phyloP scores from a whole-genome alignment of 1,140 invertebrate species.

The Bombus consobrinus region DNA sequence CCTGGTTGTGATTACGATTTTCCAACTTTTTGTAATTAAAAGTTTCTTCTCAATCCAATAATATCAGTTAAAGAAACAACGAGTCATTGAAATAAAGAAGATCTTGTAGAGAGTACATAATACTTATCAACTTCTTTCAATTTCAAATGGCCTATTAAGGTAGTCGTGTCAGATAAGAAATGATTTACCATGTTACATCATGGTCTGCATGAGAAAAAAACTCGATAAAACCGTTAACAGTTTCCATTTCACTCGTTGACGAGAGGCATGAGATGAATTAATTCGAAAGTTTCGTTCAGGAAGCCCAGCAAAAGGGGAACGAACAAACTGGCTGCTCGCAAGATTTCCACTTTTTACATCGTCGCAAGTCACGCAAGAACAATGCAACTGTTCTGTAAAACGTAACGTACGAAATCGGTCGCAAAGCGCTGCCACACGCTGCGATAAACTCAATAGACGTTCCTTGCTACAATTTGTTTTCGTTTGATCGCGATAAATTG shows the following conservation, averaged over 20 bases:
- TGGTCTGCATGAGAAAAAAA: neutral
- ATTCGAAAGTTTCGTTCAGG: neutral
- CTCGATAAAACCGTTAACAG: neutral
- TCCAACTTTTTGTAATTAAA: neutral
- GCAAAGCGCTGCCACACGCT: neutral
- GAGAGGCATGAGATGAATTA: neutral
- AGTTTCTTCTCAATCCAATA: neutral
- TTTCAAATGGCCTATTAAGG: neutral
- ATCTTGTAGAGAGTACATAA: neutral
- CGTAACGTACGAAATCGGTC: slow-evolving; percentile 12
- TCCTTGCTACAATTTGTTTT: slow-evolving; percentile 7
- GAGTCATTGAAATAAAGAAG: neutral
- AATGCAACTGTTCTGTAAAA: slow-evolving; percentile 5
- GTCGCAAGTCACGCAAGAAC: neutral
- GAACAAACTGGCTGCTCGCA: neutral
- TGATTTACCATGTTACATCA: neutral
- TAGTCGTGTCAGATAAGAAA: neutral
- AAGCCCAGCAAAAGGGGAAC: neutral
- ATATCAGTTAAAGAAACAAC: neutral
- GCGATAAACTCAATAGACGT: slow-evolving; percentile 23
- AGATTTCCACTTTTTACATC: neutral
- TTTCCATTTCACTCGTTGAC: neutral
- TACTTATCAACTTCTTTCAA: neutral
- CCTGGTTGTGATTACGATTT: neutral
- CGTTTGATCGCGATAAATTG: slow-evolving; percentile 5